Evolutionary conservation across 2,113 vertebrate genomes (phyloP).

Genomic region (Bombycilla garrulus): DNA sequence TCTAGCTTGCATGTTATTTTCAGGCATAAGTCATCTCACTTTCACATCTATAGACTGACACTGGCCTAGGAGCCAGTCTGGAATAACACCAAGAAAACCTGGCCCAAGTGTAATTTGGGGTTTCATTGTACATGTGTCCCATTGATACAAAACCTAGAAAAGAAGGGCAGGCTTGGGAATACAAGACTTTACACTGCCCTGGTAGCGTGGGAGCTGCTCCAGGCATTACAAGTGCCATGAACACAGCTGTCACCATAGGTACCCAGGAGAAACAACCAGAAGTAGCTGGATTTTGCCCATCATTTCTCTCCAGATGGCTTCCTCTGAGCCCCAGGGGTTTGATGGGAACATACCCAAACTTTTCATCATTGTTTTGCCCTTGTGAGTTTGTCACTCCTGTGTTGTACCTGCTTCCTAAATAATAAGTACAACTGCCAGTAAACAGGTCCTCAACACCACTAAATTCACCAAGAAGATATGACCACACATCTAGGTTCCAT

Average conservation of each 20-base stretch:
- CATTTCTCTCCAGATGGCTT: neutral
- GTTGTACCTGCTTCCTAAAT: neutral
- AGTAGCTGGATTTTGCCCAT: neutral
- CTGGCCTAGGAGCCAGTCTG: neutral
- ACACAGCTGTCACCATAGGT: accelerated
- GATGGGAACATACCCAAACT: neutral
- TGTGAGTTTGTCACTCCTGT: neutral
- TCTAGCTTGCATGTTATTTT: neutral
- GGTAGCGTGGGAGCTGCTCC: neutral
- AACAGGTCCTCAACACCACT: neutral
- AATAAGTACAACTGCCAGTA: neutral
- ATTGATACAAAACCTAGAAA: neutral
- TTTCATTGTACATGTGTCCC: neutral
- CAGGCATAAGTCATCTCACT: neutral
- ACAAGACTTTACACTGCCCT: neutral
- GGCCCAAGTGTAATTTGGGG: neutral
- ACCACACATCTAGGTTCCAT: neutral
- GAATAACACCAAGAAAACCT: neutral
- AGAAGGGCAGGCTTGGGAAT: neutral
- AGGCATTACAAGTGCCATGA: neutral
- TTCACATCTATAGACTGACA: neutral
- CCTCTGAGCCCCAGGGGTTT: neutral
- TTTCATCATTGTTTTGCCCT: neutral
- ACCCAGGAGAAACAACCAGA: neutral
- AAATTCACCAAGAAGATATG: neutral